These are phyloP conservation scores for Myrmecobius fasciatus DNA, from an alignment of 2,113 vertebrate genomes.

Conservation along the genomic window DNA sequence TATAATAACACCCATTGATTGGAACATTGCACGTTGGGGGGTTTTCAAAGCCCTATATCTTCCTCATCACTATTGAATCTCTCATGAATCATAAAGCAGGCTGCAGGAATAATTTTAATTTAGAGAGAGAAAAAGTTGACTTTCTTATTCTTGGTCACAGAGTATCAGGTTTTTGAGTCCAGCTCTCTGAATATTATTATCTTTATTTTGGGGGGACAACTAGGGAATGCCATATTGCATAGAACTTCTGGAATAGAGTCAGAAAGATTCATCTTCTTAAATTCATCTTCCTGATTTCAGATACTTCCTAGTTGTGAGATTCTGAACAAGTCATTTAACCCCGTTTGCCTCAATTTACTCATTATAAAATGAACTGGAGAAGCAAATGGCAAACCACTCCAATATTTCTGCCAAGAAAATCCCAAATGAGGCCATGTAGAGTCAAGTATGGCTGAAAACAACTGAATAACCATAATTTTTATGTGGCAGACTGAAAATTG, in stretches of 20 bases:
- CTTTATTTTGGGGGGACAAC: not conserved
- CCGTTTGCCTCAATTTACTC: not conserved
- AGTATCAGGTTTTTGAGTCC: not conserved
- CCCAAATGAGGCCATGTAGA: not conserved
- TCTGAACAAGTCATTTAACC: not conserved
- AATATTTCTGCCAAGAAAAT: not conserved
- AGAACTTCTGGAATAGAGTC: not conserved
- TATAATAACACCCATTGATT: not conserved
- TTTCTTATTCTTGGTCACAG: not conserved
- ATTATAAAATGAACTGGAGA: not conserved
- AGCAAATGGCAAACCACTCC: not conserved
- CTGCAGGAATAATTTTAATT: not conserved
- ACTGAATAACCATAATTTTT: not conserved
- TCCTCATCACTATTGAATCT: not conserved
- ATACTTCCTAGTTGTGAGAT: not conserved
- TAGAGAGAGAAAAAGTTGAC: not conserved
- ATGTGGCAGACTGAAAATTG: not conserved
- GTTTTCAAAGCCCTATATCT: not conserved
- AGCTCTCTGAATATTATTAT: not conserved
- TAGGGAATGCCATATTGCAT: not conserved
- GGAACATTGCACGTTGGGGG: not conserved
- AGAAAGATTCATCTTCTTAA: not conserved
- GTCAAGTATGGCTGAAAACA: not conserved
- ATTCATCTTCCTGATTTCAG: not conserved
- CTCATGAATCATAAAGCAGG: not conserved